Evolutionary conservation across 2,888 invertebrate genomes (phyloP).

Genomic region (Hanleya hanleyi): DNA sequence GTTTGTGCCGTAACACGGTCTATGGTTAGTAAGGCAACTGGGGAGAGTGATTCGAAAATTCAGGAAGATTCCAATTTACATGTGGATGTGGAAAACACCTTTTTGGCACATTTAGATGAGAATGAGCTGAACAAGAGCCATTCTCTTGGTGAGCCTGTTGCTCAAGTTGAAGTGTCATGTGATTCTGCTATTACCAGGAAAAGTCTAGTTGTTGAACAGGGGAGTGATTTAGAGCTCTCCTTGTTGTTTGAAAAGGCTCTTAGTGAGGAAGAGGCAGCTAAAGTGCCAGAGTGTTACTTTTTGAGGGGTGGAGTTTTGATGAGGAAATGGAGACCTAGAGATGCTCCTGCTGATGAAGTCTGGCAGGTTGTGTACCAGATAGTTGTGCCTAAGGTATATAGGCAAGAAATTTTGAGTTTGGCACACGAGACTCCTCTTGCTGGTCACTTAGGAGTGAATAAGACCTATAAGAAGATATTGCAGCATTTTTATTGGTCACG

Average conservation of each 20-base stretch:
- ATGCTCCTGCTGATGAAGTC: conserved; percentile 15
- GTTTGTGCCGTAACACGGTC: conserved; percentile 11
- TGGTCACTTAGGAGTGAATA: conserved; percentile 32
- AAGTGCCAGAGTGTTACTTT: conserved; percentile 14
- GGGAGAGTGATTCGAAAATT: not conserved
- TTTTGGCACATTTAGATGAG: not conserved
- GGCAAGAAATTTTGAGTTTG: conserved; percentile 19
- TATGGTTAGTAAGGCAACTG: not conserved
- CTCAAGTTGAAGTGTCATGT: too few species aligned
- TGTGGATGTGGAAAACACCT: not conserved
- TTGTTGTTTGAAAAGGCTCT: not conserved
- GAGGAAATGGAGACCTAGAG: conserved; percentile 30
- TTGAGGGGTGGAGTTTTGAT: conserved; percentile 26
- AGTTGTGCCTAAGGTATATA: conserved; percentile 15
- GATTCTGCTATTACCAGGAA: not conserved
- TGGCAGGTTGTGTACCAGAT: conserved; percentile 20
- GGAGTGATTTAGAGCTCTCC: not conserved
- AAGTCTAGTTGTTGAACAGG: not conserved
- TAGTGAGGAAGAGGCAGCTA: not conserved
- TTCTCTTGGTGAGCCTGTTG: too few species aligned
- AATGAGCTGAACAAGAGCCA: too few species aligned
- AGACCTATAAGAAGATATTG: conserved; percentile 18
- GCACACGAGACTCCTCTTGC: conserved; percentile 30
- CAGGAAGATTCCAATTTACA: not conserved
- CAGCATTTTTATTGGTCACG: conserved; percentile 31